Conservation (phyloP, 2,888 invertebrate genomes). For the Pyralis farinalis region DNA sequence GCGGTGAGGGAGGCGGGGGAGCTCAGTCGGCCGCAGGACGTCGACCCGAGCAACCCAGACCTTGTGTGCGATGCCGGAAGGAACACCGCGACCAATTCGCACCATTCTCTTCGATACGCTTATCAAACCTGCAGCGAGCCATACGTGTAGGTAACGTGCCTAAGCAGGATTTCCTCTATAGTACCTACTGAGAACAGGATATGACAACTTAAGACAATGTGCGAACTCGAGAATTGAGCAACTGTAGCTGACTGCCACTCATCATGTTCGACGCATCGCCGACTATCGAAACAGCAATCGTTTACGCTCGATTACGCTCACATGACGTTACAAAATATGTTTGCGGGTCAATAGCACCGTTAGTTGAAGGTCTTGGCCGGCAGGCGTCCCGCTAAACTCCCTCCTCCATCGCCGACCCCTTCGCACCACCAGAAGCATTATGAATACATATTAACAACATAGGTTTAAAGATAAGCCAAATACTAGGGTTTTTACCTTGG, state of each 20-base stretch:
- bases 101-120: constrained; percentile 31
- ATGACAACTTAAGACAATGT: constrained; percentile 47
- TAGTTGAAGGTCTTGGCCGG: constrained; percentile 58
- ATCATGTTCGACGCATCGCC: constrained; percentile 1
- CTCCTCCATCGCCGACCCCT: constrained; percentile 24
- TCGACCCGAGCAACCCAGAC: constrained; percentile 68
- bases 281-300: constrained; percentile 13
- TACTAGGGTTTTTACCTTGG: neutral
- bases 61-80: constrained; percentile 61
- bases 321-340: constrained; percentile 34
- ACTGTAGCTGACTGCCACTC: constrained; percentile 20
- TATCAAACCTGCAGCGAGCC: neutral
- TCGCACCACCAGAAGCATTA: constrained; percentile 10
- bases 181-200: constrained; percentile 34
- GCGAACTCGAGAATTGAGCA: constrained; percentile 20
- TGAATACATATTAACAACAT: no score
- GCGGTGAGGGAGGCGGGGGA: constrained; percentile 31
- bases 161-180: constrained; percentile 26
- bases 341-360: constrained; percentile 60
- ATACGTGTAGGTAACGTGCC: constrained; percentile 1
- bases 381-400: constrained; percentile 20
- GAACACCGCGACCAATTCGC: constrained; percentile 41
- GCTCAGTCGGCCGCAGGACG: constrained; percentile 35
- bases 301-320: constrained; percentile 35
- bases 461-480: no score